Conservation (phyloP, 2,888 invertebrate genomes). For the Agrochola circellaris region DNA sequence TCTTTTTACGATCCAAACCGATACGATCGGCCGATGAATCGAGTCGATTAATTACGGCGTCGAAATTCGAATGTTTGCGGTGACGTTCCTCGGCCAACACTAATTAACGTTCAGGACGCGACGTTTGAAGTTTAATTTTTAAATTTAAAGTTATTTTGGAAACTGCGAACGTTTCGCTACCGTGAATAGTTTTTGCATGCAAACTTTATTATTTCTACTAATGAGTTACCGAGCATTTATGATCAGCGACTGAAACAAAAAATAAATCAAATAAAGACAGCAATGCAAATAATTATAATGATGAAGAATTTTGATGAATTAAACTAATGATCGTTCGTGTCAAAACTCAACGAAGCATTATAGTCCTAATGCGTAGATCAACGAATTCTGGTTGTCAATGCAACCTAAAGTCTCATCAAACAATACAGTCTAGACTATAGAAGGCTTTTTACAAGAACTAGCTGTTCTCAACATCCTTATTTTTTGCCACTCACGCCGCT, state of each 20-base stretch:
- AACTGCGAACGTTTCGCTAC: constrained; percentile 42
- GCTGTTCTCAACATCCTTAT: constrained; percentile 56
- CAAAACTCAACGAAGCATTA: constrained; percentile 43
- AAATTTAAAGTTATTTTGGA: constrained; percentile 67
- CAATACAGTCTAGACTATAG: constrained; percentile 42
- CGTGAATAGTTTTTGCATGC: constrained; percentile 50
- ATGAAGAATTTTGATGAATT: constrained; percentile 45
- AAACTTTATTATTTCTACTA: constrained; percentile 40
- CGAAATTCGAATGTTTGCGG: constrained; percentile 80
- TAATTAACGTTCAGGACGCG: constrained; percentile 76
- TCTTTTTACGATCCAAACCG: constrained; percentile 82
- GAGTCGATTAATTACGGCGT: constrained; percentile 84
- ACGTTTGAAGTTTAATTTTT: constrained; percentile 68
- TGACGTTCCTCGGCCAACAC: constrained; percentile 75
- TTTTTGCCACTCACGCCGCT: constrained; percentile 48
- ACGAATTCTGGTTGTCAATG: constrained; percentile 32
- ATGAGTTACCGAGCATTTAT: constrained; percentile 49
- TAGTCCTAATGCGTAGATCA: constrained; percentile 21
- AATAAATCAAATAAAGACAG: constrained; percentile 51
- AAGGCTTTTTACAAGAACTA: constrained; percentile 43
- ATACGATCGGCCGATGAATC: constrained; percentile 86
- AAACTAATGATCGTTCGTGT: constrained; percentile 42
- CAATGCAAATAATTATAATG: constrained; percentile 44
- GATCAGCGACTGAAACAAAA: constrained; percentile 43
- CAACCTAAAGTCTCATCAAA: constrained; percentile 30